Base-by-base conservation (phyloP, 2,888 invertebrate species). In the Ptilodon capucinus region DNA sequence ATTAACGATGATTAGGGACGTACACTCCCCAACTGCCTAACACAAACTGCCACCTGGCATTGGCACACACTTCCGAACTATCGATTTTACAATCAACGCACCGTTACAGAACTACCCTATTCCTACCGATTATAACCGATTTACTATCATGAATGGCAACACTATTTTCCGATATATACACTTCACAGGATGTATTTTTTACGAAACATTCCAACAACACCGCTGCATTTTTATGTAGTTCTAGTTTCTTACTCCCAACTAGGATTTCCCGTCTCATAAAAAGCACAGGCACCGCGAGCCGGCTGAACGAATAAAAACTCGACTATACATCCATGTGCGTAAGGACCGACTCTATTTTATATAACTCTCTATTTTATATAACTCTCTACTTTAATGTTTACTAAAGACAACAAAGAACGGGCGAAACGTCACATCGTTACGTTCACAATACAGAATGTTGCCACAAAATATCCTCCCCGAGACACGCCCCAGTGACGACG, bases 31-130 rank as follows among this genome's bases (percentile, higher is more conserved):
- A 71, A 76, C 58, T 64, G 56, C 63, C 51, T 60, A 58, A 65
- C 71, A 76, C 81, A 86, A 73, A 65, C 64, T 64, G 60, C 61
- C 51, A 86, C 82, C 83, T 84, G 80, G 68, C 78, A 81, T 84
- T 85, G 82, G 80, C 78, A 71, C 72, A 75, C 66, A 68, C 74
- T 62, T 71, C 64, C 55, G 41, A 57, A 51, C 65, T 85, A 89
- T 88, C 80, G 89, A 89, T 88, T 89, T 88, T 84, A 81, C 84
- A 87, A 88, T 88, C 80, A 88, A 84, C 81, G 67, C 74, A 76
- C 72, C 81, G 82, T 86, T 85, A 83, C 76, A 79, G 74, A 75
- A 65, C 72, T 67, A 61, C 59, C 54, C 68, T 64, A 71, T 73
- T 76, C 74, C 64, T 64, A 62, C 51, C 65, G 64, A 76, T 76